Base-by-base conservation (phyloP, 2,888 invertebrate genomes). In the Oconnorella tubifera region DNA sequence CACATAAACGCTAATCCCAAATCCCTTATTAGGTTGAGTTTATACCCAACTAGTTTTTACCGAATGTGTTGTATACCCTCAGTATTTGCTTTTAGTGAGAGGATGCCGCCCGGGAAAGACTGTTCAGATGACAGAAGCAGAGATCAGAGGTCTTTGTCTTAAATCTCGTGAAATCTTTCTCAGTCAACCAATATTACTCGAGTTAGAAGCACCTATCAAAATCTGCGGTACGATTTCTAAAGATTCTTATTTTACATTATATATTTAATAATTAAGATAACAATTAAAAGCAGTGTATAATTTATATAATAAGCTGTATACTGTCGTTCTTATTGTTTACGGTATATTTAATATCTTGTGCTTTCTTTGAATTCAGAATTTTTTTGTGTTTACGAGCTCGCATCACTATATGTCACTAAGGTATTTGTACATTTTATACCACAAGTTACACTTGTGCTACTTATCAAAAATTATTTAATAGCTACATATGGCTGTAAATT, bases 61-160 rank as follows among this genome's bases (percentile, higher is more conserved):
- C 28, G 6, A 2, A 27, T 14, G 23, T 53, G 23, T 1, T 2
- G 19, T 19, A 19, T 27, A 53, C 28, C 29, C 2, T 29, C 3
- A 25, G 19, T 53, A 25, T 27, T 53, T 53, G 28, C n/a, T 14
- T n/a, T 40, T 25, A 28, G 32, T 56, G 23, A 61, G 65, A 31
- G 33, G 85, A 84, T 19, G 78, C 85, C 75, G 96, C 86, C 92
- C 82, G 90, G 93, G 83, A 89, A 97, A 84, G 89, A 84, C 82
- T 49, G 86, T 86, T 10, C 84, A 85, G 74, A 84, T 86, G 84
- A 83, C 85, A 63, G 86, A 86, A 70, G 75, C 78, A 62, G 84
- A 84, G 75, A 83, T 84, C 25, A 75, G 83, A 31, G 80, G 79
- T 10, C 75, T 85, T 10, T 85, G 85, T 74, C 73, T 84, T 33